Conservation (phyloP, 2,797 vertebrate species). For the Malacoctenus gilli region DNA sequence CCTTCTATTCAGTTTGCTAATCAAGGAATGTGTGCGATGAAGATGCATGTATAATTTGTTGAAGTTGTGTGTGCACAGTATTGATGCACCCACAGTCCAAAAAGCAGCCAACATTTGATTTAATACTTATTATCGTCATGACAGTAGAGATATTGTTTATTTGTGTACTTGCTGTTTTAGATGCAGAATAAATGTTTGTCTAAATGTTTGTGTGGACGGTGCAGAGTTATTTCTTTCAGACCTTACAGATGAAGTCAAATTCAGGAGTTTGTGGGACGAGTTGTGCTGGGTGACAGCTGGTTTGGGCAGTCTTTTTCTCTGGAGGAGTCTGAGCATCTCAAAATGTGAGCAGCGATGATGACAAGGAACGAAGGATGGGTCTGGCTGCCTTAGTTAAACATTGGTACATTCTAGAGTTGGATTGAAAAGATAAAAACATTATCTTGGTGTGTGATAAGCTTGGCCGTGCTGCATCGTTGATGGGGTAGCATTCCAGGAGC, state of each 20-base stretch:
- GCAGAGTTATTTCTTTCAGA: slow-evolving; percentile 17
- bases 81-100: no score
- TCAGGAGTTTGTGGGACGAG: background rate
- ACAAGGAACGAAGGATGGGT: background rate
- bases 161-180: no score
- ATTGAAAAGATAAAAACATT: slow-evolving; percentile 2
- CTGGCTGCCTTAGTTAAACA: background rate
- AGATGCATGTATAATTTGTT: no score
- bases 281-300: slow-evolving; percentile 25
- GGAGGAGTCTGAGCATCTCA: slow-evolving; percentile 15
- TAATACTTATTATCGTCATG: no score
- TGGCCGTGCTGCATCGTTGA: background rate
- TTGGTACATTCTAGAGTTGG: background rate
- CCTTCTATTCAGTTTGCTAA: no score
- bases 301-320: slow-evolving; percentile 22
- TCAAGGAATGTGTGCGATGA: no score
- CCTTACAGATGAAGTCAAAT: slow-evolving; percentile 5
- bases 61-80: no score
- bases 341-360: slow-evolving; percentile 7
- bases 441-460: background rate
- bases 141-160: no score
- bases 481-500: no score
- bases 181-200: no score
- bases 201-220: slow-evolving; percentile 6
- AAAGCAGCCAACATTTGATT: no score